Base-by-base conservation (phyloP, 2,888 invertebrate species). In the Pristionchus fissidentatus region DNA sequence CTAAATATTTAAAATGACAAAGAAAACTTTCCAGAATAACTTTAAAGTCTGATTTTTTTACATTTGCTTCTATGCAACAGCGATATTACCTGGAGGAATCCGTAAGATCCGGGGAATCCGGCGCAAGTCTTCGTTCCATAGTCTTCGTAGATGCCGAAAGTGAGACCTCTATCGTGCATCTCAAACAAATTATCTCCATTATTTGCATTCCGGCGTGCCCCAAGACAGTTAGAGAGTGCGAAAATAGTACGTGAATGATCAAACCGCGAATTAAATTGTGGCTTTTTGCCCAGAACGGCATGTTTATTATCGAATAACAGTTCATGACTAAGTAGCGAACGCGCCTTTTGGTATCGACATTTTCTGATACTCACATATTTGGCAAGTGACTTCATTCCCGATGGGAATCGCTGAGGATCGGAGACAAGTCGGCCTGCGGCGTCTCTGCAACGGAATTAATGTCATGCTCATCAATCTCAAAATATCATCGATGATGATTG, bases 61-160 rank as follows among this genome's bases (percentile, higher is more conserved):
- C 13, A 49, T 49, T n/a, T n/a, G n/a, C n/a, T n/a, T n/a, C n/a
- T n/a, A n/a, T n/a, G n/a, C n/a, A 43, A 43, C 4, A 26, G 8
- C 7, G 4, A 1, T 4, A 55, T 29, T 26, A 84, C 84, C 75
- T 84, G 95, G 90, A 97, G 94, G 93, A 95, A 95, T 7, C 96
- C 96, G 87, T 96, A 94, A 83, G 97, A 96, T 15, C 98, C 98
- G 0, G 98, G 98, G 93, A 97, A 98, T 3, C 98, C 97, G 1
- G 96, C 97, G 93, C 98, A 99, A 0, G 98, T 99, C 93, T 96
- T 96, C 92, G 97, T 97, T 8, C 98, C 98, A 93, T 96, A 97
- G 93, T 98, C 98, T 92, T 97, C 97, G 92, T 99, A 99, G 87
- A 98, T 97, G 38, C 98, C 98, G 92, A 98, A 96, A 93, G 97